Evolutionary conservation across 92 coral and sea anemone species (phyloP).

Genomic region (Phenganax subtilis): DNA sequence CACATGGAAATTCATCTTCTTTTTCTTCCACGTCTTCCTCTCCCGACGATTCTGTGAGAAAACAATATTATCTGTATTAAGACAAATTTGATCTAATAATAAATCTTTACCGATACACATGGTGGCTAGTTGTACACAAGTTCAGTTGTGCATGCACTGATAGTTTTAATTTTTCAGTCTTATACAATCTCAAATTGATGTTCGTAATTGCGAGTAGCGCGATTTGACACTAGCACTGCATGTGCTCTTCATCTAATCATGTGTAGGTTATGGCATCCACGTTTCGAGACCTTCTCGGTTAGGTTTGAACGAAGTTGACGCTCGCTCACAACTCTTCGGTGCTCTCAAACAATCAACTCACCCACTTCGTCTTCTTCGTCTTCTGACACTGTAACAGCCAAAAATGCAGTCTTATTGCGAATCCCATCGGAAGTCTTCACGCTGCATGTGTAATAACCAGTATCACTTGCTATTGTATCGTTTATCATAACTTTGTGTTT

Average conservation of each 20-base stretch:
- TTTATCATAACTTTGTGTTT: not conserved
- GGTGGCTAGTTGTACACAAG: no score
- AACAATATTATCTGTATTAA: no score
- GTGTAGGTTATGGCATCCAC: not conserved
- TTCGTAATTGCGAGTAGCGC: no score
- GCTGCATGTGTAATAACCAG: constrained; percentile 26
- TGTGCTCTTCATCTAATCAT: not conserved
- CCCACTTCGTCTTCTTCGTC: constrained; percentile 7
- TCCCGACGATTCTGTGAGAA: no score
- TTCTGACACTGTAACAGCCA: constrained; percentile 7
- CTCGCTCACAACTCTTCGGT: not conserved
- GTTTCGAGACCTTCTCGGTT: not conserved
- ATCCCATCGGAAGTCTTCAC: constrained; percentile 1
- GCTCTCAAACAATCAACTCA: not conserved
- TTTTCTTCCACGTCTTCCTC: no score
- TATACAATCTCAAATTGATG: no score
- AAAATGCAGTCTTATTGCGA: constrained; percentile 4
- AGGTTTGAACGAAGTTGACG: not conserved
- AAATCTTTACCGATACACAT: no score
- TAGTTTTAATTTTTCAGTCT: no score
- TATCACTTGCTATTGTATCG: not conserved
- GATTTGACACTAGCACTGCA: not conserved
- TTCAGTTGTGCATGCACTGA: no score
- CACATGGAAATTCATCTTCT: no score
- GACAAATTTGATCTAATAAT: no score